A percentile compares a stretch with the other conserved stretches of the same genome.
Evolutionary conservation across 2,888 invertebrate genomes (phyloP).

Genomic region (Petrolisthes cinctipes): DNA sequence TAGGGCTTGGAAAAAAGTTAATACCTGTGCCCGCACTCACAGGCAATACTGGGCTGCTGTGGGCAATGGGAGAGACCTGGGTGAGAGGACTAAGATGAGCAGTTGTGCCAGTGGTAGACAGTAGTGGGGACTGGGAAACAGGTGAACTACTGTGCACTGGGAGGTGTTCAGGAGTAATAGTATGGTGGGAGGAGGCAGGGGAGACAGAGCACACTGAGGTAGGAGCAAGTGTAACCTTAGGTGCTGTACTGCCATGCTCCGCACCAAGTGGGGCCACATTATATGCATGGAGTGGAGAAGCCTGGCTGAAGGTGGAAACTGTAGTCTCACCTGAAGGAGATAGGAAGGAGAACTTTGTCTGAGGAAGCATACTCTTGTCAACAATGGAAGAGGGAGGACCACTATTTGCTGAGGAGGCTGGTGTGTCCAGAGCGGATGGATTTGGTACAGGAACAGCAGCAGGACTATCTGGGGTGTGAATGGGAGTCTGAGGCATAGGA

Average conservation of each 20-base stretch:
- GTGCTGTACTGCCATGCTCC: too few species aligned
- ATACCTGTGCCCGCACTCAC: background rate
- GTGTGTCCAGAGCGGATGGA: background rate
- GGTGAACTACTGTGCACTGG: conserved; percentile 4
- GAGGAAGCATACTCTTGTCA: background rate
- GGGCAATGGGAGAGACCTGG: background rate
- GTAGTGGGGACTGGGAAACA: conserved; percentile 10
- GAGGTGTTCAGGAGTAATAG: background rate
- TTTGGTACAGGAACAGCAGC: too few species aligned
- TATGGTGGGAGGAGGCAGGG: conserved; percentile 8
- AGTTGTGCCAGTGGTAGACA: conserved; percentile 1
- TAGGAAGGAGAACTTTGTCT: background rate
- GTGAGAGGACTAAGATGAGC: conserved; percentile 15
- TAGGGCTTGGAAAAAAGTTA: background rate
- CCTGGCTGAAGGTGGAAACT: background rate
- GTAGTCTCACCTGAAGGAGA: background rate
- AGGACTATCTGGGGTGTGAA: conserved; percentile 37
- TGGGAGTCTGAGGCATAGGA: conserved; percentile 51
- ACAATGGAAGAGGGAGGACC: background rate
- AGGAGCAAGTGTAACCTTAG: too few species aligned
- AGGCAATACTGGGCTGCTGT: background rate
- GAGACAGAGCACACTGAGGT: background rate
- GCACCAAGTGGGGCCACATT: too few species aligned
- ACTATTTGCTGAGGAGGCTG: background rate
- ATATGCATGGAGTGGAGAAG: background rate